Base-by-base conservation (phyloP, 2,888 invertebrate genomes). In the Andricus quercusramuli region DNA sequence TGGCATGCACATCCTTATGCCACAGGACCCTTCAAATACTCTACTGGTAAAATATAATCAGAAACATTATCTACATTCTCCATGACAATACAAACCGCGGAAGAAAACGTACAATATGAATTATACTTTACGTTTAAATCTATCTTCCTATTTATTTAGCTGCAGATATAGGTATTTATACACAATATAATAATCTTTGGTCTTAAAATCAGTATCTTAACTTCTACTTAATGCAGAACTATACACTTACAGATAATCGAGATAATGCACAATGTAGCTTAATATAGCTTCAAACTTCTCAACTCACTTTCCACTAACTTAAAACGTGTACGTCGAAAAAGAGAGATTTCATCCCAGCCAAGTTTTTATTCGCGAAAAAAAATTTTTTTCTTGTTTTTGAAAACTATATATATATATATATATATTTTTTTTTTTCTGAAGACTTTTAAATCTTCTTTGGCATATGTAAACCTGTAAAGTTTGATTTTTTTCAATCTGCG, bases 111-210 rank as follows among this genome's bases (percentile, higher is more conserved):
- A 51, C 56, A 74, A 56, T 74, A 74, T 44, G 17, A 51, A 51
- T 44, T 70, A 74, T 70, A 32, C 17, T 74, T 56, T 74, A 74
- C 29, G 56, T n/a, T 80, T 82, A 82, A 56, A 82, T 83, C 83
- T 82, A 84, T 82, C 80, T 82, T 56, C 80, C 80, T 84, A 83
- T 79, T 81, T 80, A 82, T 81, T 83, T 51, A 51, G 32, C 47
- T 32, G 51, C 51, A 74, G 32, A 51, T 32, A 29, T 70, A 74
- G 51, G 9, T 74, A 32, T 74, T 74, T 74, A 56, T 74, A 74
- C 74, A 74, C 32, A 74, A 74, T 74, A 74, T 74, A 67, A 84
- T 85, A 86, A 88, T 88, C 88, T 88, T 88, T 88, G 88, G 88
- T 86, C 86, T 86, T 84, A 84, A 82, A 83, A 81, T 85, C 78